Evolutionary conservation across 2,888 invertebrate species (phyloP).

Genomic region (Cheiracanthium punctorium): DNA sequence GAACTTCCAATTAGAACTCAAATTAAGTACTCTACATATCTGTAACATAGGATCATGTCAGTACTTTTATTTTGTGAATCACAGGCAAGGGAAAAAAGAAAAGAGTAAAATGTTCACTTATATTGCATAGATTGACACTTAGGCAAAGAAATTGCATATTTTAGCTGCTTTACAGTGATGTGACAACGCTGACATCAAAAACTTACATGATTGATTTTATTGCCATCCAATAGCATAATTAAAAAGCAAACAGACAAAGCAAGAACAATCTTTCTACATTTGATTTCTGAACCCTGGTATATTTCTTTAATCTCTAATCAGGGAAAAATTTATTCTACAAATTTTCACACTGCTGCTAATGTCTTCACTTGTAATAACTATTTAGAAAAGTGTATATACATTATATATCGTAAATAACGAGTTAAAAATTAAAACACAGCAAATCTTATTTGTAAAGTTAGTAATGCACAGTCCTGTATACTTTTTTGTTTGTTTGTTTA

Average conservation of each 20-base stretch:
- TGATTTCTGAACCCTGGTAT: conserved; percentile 46
- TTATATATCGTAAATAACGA: conserved; percentile 58
- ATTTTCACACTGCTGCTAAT: conserved; percentile 30
- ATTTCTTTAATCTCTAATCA: neutral
- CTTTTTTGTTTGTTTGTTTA: conserved; percentile 25
- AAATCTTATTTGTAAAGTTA: conserved; percentile 61
- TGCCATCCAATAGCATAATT: conserved; percentile 43
- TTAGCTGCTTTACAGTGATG: conserved; percentile 18
- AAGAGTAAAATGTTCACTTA: neutral
- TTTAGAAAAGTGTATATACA: conserved; percentile 66
- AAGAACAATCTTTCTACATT: conserved; percentile 42
- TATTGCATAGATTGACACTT: conserved; percentile 24
- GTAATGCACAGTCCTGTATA: conserved; percentile 63
- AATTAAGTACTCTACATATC: too few relatives aligned
- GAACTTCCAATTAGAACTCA: too few relatives aligned
- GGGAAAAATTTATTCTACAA: conserved; percentile 50
- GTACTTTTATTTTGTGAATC: too few relatives aligned
- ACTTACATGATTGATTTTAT: conserved; percentile 31
- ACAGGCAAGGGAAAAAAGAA: too few relatives aligned
- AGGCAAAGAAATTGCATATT: conserved; percentile 39
- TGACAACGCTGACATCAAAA: neutral
- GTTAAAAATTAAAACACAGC: conserved; percentile 70
- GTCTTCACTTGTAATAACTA: conserved; percentile 41
- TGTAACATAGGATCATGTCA: too few relatives aligned
- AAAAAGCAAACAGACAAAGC: conserved; percentile 30